Conservation (phyloP, 1,140 invertebrate species). For the Lethrus apterus region DNA sequence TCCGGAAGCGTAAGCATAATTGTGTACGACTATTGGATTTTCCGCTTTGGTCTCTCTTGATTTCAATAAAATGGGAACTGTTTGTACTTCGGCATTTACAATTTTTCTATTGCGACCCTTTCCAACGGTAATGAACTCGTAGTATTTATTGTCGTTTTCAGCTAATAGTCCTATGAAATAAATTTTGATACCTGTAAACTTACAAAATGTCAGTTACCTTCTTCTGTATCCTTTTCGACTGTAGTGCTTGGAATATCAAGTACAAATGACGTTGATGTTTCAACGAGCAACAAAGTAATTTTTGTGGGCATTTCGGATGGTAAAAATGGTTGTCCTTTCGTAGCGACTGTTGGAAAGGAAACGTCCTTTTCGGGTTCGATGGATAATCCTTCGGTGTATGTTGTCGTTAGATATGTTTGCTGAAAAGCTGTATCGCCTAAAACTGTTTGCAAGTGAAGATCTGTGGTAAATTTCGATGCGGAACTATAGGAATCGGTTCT, state of each 20-base stretch:
- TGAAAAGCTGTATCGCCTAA: slow-evolving; percentile 1
- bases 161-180: slow-evolving; percentile 29
- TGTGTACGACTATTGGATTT: slow-evolving; percentile 47
- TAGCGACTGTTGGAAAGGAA: background rate
- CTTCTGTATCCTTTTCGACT: slow-evolving; percentile 48
- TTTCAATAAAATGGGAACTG: slow-evolving; percentile 50
- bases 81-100: slow-evolving; percentile 58
- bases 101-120: slow-evolving; percentile 55
- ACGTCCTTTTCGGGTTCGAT: slow-evolving; percentile 5
- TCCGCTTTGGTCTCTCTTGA: slow-evolving; percentile 51
- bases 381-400: background rate
- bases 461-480: slow-evolving; percentile 14
- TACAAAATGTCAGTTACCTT: slow-evolving; percentile 37
- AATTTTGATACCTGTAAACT: background rate
- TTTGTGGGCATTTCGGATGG: slow-evolving; percentile 37
- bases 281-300: slow-evolving; percentile 53
- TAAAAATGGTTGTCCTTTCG: background rate
- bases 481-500: no score
- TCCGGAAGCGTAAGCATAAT: slow-evolving; percentile 56
- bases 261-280: slow-evolving; percentile 57
- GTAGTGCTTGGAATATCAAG: slow-evolving; percentile 58
- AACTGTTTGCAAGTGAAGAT: slow-evolving; percentile 13
- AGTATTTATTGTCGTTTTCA: slow-evolving; percentile 54
- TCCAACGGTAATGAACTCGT: slow-evolving; percentile 55
- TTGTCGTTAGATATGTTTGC: background rate